Conservation (phyloP, 2,113 vertebrate genomes). For the Pyrgilauda ruficollis region DNA sequence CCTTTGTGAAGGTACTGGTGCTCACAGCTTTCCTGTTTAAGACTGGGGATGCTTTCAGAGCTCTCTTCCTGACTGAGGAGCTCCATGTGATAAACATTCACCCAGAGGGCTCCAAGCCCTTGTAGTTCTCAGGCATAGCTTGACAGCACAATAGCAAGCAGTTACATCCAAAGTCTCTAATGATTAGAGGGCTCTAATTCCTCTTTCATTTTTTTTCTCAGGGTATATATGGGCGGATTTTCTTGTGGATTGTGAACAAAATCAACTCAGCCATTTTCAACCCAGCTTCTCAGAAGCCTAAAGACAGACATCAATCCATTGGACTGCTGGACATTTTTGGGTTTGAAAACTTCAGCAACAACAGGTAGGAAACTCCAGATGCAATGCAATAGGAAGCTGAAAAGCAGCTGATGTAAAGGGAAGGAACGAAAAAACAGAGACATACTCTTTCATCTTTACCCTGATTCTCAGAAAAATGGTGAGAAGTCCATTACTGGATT, state of each 20-base stretch:
- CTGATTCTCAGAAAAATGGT: not conserved
- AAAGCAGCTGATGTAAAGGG: not conserved
- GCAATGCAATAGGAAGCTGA: not conserved
- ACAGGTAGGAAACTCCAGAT: conserved; percentile 79
- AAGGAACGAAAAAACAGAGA: not conserved
- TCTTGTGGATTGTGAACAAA: conserved; percentile 93
- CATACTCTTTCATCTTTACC: not conserved
- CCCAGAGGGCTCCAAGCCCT: not conserved
- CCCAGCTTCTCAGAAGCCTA: conserved; percentile 69
- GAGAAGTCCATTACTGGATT: not conserved
- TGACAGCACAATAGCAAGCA: not conserved
- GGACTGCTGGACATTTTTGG: conserved; percentile 97
- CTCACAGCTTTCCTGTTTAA: not conserved
- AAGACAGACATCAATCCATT: conserved; percentile 73
- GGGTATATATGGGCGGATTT: conserved; percentile 92
- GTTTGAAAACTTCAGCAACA: conserved; percentile 95
- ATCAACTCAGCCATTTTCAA: conserved; percentile 88
- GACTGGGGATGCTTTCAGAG: not conserved
- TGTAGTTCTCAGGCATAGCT: not conserved
- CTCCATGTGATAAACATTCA: not conserved
- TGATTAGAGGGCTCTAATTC: not conserved
- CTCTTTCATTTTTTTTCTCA: conserved; percentile 51
- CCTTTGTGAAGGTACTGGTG: conserved; percentile 87
- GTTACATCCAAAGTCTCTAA: not conserved
- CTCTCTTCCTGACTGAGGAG: not conserved